phyloP scores from a whole-genome alignment of 2,113 vertebrate genomes.

The Channa maculata region DNA sequence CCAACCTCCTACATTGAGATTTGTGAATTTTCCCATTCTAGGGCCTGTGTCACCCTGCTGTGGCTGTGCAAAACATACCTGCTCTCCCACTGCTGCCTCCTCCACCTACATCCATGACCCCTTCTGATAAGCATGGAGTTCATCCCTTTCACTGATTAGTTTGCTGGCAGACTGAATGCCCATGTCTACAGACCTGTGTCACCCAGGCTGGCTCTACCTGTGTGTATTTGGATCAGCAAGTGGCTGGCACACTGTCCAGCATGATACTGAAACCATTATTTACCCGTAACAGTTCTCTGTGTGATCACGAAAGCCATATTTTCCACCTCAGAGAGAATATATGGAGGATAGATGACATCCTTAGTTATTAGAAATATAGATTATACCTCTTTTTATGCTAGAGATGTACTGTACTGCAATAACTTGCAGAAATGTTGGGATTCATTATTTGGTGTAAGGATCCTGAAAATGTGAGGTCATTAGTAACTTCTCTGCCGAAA shows the following conservation, averaged over 20 bases:
- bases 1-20: slow-evolving; percentile 68
- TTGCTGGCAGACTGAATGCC: slow-evolving; percentile 80
- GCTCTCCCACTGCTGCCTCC: slow-evolving; percentile 66
- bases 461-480: slow-evolving; percentile 72
- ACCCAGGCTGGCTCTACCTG: slow-evolving; percentile 74
- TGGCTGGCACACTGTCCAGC: slow-evolving; percentile 70
- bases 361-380: slow-evolving; percentile 28
- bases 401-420: slow-evolving; percentile 29
- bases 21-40: slow-evolving; percentile 67
- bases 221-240: slow-evolving; percentile 76
- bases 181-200: slow-evolving; percentile 66
- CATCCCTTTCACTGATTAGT: slow-evolving; percentile 81
- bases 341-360: background rate
- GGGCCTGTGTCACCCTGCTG: slow-evolving; percentile 66
- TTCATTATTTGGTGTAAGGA: slow-evolving; percentile 46
- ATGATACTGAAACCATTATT: slow-evolving; percentile 80
- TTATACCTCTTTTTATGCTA: slow-evolving; percentile 21
- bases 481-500: slow-evolving; percentile 72
- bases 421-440: slow-evolving; percentile 30
- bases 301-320: slow-evolving; percentile 47
- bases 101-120: slow-evolving; percentile 78
- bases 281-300: slow-evolving; percentile 56
- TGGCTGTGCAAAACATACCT: slow-evolving; percentile 71
- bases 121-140: slow-evolving; percentile 77
- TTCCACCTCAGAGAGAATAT: slow-evolving; percentile 27